Conservation (phyloP, 2,888 invertebrate species). For the Punctoribates punctum region DNA sequence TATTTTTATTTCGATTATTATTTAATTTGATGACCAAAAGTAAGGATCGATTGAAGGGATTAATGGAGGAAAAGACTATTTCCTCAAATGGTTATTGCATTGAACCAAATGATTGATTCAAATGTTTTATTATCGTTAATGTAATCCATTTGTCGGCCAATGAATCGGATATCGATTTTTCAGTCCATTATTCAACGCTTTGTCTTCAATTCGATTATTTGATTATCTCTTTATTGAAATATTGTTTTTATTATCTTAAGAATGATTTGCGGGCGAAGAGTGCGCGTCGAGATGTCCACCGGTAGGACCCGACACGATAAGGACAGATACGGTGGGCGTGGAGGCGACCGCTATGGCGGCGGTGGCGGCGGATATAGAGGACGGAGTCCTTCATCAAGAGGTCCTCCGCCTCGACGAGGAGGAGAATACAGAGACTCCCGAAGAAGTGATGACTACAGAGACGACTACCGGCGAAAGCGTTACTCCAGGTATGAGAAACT, state of each 20-base stretch:
- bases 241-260: constrained; percentile 48
- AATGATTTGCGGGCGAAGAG: constrained; percentile 74
- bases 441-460: constrained; percentile 1
- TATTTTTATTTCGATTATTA: too few relatives aligned
- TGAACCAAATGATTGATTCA: too few relatives aligned
- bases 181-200: too few relatives aligned
- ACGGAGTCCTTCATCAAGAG: not conserved
- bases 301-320: constrained; percentile 61
- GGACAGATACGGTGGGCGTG: constrained; percentile 4
- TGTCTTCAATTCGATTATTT: not conserved
- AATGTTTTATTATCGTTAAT: too few relatives aligned
- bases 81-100: too few relatives aligned
- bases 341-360: not conserved
- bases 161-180: too few relatives aligned
- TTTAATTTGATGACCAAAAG: too few relatives aligned
- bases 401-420: not conserved
- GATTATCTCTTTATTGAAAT: not conserved
- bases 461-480: not conserved
- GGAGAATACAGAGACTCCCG: not conserved
- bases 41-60: too few relatives aligned
- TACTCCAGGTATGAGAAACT: constrained; percentile 1
- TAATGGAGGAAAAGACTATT: too few relatives aligned
- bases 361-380: constrained; percentile 16
- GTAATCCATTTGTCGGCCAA: too few relatives aligned
- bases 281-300: constrained; percentile 86